Evolutionary conservation across 2,888 invertebrate genomes (phyloP).

Genomic region (Eristalinus aeneus): DNA sequence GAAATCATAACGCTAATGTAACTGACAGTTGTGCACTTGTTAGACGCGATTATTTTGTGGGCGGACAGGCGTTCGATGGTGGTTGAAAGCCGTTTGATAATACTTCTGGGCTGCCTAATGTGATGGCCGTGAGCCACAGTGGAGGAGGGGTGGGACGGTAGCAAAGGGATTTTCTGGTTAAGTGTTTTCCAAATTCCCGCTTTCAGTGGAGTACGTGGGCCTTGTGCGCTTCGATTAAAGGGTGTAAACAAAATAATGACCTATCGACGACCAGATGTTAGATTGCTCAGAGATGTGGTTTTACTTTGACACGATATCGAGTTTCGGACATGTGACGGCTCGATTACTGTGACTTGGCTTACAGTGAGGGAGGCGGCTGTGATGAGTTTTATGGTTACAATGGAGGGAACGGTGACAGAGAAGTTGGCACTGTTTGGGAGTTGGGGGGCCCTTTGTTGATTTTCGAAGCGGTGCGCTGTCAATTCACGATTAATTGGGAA

Average conservation of each 20-base stretch:
- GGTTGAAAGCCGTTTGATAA: background rate
- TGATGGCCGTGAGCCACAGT: background rate
- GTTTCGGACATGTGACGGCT: background rate
- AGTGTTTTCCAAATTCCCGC: background rate
- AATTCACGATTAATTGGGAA: too few relatives aligned
- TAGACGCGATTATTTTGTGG: slow-evolving; percentile 34
- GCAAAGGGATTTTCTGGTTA: background rate
- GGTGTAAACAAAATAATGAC: background rate
- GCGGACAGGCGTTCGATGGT: background rate
- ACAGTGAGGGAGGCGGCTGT: background rate
- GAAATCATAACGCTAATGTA: slow-evolving; percentile 35
- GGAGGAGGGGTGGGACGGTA: background rate
- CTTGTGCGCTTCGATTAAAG: background rate
- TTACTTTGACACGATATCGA: background rate
- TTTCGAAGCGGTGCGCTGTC: too few relatives aligned
- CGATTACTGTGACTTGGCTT: background rate
- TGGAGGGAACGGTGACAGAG: background rate
- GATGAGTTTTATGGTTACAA: background rate
- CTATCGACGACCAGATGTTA: background rate
- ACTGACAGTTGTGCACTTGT: slow-evolving; percentile 46
- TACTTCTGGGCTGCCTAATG: background rate
- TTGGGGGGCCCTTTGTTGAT: too few relatives aligned
- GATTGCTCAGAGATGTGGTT: background rate
- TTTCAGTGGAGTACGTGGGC: background rate
- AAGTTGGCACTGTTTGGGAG: too few relatives aligned